These are phyloP conservation scores for Dendrophyllia cribrosa DNA, from an alignment of 64 coral and sea anemone genomes.

Conservation along the genomic window DNA sequence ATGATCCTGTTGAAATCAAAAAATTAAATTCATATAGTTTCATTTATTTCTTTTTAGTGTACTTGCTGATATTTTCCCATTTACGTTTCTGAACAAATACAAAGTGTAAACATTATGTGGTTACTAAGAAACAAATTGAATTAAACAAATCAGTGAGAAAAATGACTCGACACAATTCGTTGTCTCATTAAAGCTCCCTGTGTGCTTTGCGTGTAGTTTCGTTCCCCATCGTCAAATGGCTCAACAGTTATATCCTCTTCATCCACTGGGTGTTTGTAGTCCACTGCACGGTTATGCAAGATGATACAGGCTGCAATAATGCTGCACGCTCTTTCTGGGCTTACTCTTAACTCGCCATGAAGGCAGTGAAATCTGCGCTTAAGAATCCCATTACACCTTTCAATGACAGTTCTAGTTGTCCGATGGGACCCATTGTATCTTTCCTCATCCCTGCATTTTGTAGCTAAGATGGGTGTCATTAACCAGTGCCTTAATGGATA, in stretches of 20 bases:
- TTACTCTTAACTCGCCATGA: neutral
- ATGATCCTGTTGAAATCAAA: neutral
- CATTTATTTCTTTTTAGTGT: neutral
- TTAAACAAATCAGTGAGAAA: neutral
- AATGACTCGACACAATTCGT: constrained; percentile 14
- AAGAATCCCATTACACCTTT: neutral
- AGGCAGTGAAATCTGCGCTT: constrained; percentile 1
- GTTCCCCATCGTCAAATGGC: neutral
- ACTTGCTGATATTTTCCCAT: neutral
- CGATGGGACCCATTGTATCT: constrained; percentile 14
- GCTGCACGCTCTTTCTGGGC: neutral
- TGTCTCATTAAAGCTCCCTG: neutral
- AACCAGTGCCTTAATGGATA: neutral
- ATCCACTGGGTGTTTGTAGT: no score
- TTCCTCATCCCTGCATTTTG: neutral
- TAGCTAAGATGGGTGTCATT: neutral
- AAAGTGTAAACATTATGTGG: neutral
- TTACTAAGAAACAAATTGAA: neutral
- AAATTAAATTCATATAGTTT: neutral
- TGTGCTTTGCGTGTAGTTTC: neutral
- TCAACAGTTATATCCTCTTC: neutral
- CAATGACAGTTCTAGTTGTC: constrained; percentile 5
- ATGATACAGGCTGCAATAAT: constrained; percentile 1
- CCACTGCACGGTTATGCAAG: no score
- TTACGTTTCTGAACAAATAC: neutral